These are phyloP conservation scores for Epirrhoe tristata DNA, from an alignment of 2,888 invertebrate species.

Conservation along the genomic window DNA sequence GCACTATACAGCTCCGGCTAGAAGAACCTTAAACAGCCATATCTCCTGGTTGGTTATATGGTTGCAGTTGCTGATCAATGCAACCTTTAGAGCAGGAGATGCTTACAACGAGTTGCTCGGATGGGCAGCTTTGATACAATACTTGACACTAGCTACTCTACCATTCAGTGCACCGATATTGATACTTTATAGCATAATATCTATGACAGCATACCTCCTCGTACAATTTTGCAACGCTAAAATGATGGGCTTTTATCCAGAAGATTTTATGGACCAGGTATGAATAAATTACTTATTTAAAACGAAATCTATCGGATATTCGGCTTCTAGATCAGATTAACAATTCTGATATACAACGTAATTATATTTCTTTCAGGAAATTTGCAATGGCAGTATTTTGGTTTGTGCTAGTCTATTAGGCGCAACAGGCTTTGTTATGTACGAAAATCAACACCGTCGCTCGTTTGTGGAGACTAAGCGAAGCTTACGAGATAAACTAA, in stretches of 20 bases:
- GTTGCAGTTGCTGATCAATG: constrained; percentile 68
- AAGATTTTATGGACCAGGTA: constrained; percentile 74
- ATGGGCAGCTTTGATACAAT: constrained; percentile 91
- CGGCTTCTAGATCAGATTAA: background rate
- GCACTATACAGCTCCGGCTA: constrained; percentile 57
- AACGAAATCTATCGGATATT: constrained; percentile 8
- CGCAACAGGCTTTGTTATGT: constrained; percentile 84
- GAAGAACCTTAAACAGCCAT: constrained; percentile 86
- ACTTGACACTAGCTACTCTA: constrained; percentile 90
- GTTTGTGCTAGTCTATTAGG: constrained; percentile 91
- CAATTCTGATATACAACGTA: background rate
- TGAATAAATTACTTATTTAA: constrained; percentile 18
- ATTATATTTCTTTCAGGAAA: constrained; percentile 82
- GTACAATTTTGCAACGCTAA: constrained; percentile 73
- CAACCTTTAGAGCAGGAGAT: constrained; percentile 80
- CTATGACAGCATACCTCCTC: constrained; percentile 64
- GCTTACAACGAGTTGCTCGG: constrained; percentile 88
- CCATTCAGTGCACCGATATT: constrained; percentile 84
- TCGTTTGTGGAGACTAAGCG: constrained; percentile 96
- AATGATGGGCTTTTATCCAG: constrained; percentile 65
- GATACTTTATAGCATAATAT: constrained; percentile 64
- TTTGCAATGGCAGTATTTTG: constrained; percentile 89
- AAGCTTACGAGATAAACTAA: constrained; percentile 95
- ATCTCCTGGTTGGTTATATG: constrained; percentile 87
- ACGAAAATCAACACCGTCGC: constrained; percentile 94